Evolutionary conservation across 2,888 invertebrate genomes (phyloP), one percentile per base, ranked within the genome.

Genomic region (Volucella inflata): DNA sequence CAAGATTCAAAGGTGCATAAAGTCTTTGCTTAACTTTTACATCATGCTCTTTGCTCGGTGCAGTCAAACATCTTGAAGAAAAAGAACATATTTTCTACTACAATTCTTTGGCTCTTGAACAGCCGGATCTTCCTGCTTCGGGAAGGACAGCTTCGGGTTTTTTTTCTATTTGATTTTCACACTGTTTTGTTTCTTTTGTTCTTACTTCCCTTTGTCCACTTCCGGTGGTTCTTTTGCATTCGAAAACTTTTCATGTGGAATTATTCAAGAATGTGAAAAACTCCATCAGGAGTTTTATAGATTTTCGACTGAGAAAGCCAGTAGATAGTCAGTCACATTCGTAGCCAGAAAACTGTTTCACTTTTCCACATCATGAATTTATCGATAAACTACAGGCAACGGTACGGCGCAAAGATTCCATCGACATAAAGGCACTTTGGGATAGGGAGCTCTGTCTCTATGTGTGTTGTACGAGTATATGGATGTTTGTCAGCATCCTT

Each of bases 301-400:
- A 67, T 55, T 55, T 36, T 53, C 10, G 51, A 17, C 36, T 51
- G 17, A 16, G 64, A 16, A 51, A 51, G 11, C 10, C 10, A 21
- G 21, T 48, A 48, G 12, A 14, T n/a, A 48, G 2, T 48, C n/a
- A 36, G 64, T 55, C 30, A 36, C 17, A 64, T n/a, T 44, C 38
- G 53, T 14, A 30, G 40, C 40, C 65, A 21, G 40, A 70, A 70
- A 81, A 59, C 12, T 81, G 44, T 72, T 75, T 70, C 59, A 53
- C 70, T 76, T 65, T 81, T 75, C 75, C 81, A 75, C 75, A 59
- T 70, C 81, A 81, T 70, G 59, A 75, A 75, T 75, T 70, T 57
- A 75, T 75, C 59, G 70, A 81, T 59, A 79, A 72, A 72, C 59
- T 59, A 46, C 16, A 60, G 36, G 14, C 17, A 53, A 62, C 40